These are phyloP conservation scores for Melitaea cinxia DNA, from an alignment of 1,140 invertebrate genomes.

Conservation along the genomic window DNA sequence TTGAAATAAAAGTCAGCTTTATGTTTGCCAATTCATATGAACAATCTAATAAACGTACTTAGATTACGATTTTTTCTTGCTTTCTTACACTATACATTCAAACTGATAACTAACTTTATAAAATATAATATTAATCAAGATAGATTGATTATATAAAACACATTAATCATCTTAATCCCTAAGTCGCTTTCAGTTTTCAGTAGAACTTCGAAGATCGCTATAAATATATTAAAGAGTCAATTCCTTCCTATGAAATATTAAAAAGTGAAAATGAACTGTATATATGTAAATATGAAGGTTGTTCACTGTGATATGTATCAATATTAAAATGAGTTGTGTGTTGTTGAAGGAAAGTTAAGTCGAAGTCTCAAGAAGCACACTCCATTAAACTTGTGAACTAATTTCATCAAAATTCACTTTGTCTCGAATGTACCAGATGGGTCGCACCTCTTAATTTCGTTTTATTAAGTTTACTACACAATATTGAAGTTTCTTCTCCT, in stretches of 20 bases:
- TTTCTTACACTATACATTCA: too few relatives aligned
- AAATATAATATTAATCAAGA: too few relatives aligned
- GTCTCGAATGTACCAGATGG: constrained; percentile 68
- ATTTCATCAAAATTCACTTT: constrained; percentile 77
- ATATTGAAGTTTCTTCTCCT: constrained; percentile 68
- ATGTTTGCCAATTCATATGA: too few relatives aligned
- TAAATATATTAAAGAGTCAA: not conserved
- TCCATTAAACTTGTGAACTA: constrained; percentile 74
- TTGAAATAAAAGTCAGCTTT: too few relatives aligned
- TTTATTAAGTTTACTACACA: constrained; percentile 72
- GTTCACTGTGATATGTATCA: constrained; percentile 23
- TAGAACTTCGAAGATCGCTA: not conserved
- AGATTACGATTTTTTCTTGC: too few relatives aligned
- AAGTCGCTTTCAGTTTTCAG: not conserved
- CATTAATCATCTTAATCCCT: not conserved
- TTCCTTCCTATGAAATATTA: not conserved
- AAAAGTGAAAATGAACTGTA: not conserved
- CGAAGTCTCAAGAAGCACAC: constrained; percentile 52
- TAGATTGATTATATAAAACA: not conserved
- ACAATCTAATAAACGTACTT: too few relatives aligned
- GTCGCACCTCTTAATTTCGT: constrained; percentile 71
- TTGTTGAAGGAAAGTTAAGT: constrained; percentile 42
- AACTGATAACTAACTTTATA: not conserved
- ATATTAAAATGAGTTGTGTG: constrained; percentile 36
- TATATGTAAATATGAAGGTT: constrained; percentile 7